Conservation (phyloP, 2,113 vertebrate species). For the Haemorhous mexicanus region DNA sequence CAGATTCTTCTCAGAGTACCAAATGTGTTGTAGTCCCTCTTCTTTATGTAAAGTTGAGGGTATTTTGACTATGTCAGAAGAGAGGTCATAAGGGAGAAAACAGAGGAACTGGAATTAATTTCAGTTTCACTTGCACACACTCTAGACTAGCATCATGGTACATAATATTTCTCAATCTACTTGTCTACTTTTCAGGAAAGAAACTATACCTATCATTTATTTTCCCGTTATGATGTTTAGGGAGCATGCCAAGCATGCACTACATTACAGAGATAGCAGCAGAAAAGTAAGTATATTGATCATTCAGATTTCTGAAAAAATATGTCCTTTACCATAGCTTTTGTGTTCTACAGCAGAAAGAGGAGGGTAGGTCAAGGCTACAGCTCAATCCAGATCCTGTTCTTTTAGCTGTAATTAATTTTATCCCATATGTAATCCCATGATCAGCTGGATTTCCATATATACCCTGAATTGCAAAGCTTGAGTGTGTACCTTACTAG, state of each 20-base stretch:
- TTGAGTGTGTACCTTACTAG: not conserved
- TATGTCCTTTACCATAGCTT: not conserved
- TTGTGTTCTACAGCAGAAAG: not conserved
- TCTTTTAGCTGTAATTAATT: not conserved
- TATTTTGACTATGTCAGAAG: not conserved
- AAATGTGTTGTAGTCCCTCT: not conserved
- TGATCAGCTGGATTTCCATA: not conserved
- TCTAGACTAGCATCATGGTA: not conserved
- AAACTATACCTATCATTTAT: not conserved
- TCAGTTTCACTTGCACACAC: not conserved
- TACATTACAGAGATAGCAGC: not conserved
- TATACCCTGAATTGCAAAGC: not conserved
- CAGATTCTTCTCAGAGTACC: not conserved
- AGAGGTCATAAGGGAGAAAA: not conserved
- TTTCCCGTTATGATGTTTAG: not conserved
- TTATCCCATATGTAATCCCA: not conserved
- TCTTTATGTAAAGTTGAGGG: not conserved
- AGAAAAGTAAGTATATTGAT: not conserved
- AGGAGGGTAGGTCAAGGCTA: not conserved
- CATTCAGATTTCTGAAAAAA: not conserved
- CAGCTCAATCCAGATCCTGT: not conserved
- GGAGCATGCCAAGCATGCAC: not conserved
- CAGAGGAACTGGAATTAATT: not conserved
- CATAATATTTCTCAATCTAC: not conserved
- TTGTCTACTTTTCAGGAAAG: not conserved